These are phyloP conservation scores for Babyrousa celebensis DNA, from an alignment of 2,797 vertebrate genomes.

Conservation along the genomic window DNA sequence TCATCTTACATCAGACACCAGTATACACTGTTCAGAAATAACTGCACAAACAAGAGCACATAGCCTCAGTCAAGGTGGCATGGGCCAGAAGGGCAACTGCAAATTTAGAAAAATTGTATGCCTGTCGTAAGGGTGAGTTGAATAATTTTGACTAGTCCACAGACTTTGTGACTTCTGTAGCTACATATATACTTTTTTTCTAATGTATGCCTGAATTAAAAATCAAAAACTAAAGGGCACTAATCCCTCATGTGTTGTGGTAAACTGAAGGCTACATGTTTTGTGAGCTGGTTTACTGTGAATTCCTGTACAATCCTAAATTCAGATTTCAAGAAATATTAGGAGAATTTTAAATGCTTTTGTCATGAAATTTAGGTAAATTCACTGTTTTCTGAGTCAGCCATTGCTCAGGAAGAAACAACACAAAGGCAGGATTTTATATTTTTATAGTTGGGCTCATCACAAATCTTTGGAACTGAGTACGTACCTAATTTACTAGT, in stretches of 20 bases:
- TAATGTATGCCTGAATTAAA: conserved; percentile 47
- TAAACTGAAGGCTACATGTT: not conserved
- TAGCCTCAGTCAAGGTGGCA: not conserved
- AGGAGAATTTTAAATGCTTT: conserved; percentile 18
- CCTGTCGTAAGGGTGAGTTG: not conserved
- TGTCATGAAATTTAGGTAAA: not conserved
- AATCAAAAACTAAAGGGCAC: conserved; percentile 35
- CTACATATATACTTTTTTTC: not conserved
- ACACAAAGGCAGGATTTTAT: not conserved
- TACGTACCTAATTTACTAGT: not conserved
- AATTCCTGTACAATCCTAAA: not conserved
- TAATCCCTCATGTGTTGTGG: not conserved
- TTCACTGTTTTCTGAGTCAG: not conserved
- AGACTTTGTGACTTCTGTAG: not conserved
- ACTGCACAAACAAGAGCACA: conserved; percentile 32
- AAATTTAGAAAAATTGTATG: conserved; percentile 31
- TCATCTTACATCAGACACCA: conserved; percentile 4
- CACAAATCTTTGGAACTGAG: not conserved
- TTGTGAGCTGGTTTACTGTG: not conserved
- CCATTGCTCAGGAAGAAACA: not conserved
- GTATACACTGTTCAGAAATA: conserved; percentile 71
- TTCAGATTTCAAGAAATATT: conserved; percentile 57
- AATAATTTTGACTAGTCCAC: conserved; percentile 24
- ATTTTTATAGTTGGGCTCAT: not conserved
- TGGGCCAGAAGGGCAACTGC: not conserved